phyloP scores from a whole-genome alignment of 2,888 invertebrate genomes.

The Temnothorax ravouxi region DNA sequence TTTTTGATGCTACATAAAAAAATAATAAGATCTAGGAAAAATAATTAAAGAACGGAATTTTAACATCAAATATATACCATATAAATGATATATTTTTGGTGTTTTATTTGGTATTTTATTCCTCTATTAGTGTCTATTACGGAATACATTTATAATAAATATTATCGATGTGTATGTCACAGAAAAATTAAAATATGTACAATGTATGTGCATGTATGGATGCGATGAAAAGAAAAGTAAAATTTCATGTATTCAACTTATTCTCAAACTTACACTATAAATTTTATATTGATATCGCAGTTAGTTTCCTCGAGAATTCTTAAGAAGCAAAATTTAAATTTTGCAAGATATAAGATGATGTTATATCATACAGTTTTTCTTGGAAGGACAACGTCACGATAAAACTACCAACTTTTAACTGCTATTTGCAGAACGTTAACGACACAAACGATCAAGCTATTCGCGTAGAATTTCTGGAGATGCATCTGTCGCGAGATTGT shows the following conservation, averaged over 20 bases:
- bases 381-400: not conserved
- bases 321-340: not conserved
- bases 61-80: not conserved
- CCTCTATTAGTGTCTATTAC: not conserved
- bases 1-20: not conserved
- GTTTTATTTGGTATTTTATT: not conserved
- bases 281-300: not conserved
- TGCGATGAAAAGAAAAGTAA: not conserved
- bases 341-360: not conserved
- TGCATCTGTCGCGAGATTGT: conserved; percentile 49
- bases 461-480: conserved; percentile 50
- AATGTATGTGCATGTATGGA: not conserved
- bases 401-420: conserved; percentile 16
- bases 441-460: conserved; percentile 24
- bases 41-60: not conserved
- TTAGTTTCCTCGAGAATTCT: not conserved
- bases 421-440: conserved; percentile 14
- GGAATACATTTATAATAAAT: not conserved
- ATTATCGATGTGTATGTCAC: not conserved
- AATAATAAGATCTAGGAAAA: not conserved
- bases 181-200: not conserved
- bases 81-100: not conserved
- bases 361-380: conserved; percentile 6
- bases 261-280: not conserved
- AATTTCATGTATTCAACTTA: not conserved